These are phyloP conservation scores for Lucilia sericata DNA, from an alignment of 1,140 invertebrate species.

Conservation along the genomic window DNA sequence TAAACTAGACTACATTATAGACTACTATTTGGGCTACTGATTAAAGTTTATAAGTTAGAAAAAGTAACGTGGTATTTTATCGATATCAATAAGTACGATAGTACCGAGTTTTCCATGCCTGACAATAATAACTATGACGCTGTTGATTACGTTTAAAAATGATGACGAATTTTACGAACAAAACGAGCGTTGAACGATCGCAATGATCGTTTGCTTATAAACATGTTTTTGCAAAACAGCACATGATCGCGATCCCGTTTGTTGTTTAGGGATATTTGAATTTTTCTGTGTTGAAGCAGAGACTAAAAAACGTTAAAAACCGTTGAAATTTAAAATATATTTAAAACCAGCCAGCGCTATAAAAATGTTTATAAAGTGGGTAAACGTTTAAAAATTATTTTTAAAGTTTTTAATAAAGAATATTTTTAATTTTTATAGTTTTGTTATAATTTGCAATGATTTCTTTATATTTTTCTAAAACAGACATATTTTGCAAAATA, in stretches of 20 bases:
- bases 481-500: not conserved
- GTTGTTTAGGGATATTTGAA: not conserved
- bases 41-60: no score
- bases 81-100: no score
- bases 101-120: no score
- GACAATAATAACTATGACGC: conserved; percentile 2
- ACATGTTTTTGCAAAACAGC: not conserved
- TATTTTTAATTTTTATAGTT: no score
- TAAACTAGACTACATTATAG: no score
- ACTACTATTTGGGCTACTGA: no score
- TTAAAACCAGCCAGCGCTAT: not conserved
- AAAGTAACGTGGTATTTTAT: no score
- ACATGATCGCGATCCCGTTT: not conserved
- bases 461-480: no score
- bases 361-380: no score
- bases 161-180: not conserved
- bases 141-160: not conserved
- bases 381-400: no score
- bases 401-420: no score
- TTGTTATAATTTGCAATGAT: no score
- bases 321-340: conserved; percentile 5
- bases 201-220: not conserved
- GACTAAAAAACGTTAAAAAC: not conserved
- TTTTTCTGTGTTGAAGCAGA: not conserved
- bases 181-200: not conserved